Evolutionary conservation across 2,888 invertebrate species (phyloP).

Genomic region (Helobdella robusta): DNA sequence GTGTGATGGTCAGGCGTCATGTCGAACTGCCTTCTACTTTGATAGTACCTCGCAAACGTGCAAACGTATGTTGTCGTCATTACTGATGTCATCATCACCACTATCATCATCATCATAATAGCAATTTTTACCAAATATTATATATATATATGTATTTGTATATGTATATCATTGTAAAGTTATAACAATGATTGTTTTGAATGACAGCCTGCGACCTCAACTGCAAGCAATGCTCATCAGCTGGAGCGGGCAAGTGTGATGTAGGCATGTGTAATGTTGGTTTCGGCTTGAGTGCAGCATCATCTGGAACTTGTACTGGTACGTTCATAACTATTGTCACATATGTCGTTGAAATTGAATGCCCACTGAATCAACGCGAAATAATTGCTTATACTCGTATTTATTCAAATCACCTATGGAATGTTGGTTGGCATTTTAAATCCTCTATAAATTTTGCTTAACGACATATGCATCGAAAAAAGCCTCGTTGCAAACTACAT

Average conservation of each 20-base stretch:
- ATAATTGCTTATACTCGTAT: too few relatives aligned
- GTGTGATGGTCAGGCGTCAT: conserved; percentile 25
- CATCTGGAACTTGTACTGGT: conserved; percentile 13
- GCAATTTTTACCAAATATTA: too few relatives aligned
- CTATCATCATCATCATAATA: too few relatives aligned
- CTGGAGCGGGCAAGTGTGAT: conserved; percentile 27
- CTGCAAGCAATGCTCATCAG: conserved; percentile 25
- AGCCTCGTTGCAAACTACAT: too few relatives aligned
- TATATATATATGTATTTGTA: neutral
- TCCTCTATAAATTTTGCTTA: too few relatives aligned
- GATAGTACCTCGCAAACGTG: conserved; percentile 24
- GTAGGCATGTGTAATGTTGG: conserved; percentile 21
- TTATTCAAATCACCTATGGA: too few relatives aligned
- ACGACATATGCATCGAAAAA: too few relatives aligned
- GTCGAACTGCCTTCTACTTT: conserved; percentile 16
- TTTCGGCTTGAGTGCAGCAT: conserved; percentile 12
- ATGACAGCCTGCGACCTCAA: conserved; percentile 27
- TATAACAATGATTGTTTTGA: neutral
- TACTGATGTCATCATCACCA: too few relatives aligned
- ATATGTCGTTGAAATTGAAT: too few relatives aligned
- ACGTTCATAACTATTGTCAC: too few relatives aligned
- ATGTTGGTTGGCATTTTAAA: too few relatives aligned
- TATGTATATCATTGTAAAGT: neutral
- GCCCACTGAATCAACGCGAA: too few relatives aligned
- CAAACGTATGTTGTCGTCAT: conserved; percentile 25